Percentiles rank a stretch among this genome's conserved stretches.
Conservation (phyloP, 2,797 vertebrate species). For the Okamejei kenojei region DNA sequence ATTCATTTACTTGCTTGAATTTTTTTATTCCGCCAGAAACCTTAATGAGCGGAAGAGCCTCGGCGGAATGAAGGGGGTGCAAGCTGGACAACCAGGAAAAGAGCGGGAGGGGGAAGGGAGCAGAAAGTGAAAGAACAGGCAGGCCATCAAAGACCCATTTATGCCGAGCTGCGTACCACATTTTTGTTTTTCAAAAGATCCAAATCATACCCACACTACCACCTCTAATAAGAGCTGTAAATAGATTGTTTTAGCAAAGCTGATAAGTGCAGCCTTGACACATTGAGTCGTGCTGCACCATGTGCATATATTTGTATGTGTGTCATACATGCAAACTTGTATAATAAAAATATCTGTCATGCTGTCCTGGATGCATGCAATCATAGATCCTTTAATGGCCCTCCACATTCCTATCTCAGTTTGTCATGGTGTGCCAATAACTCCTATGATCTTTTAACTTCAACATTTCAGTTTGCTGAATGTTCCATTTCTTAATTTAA, state of each 20-base stretch:
- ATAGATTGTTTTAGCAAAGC: not conserved
- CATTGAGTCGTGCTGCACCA: not conserved
- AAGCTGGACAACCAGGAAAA: not conserved
- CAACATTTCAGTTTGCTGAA: not conserved
- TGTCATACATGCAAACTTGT: not conserved
- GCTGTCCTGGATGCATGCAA: not conserved
- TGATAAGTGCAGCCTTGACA: not conserved
- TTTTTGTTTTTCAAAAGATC: not conserved
- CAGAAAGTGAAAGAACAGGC: not conserved
- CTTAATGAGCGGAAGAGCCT: not conserved
- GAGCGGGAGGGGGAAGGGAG: not conserved
- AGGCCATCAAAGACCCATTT: not conserved
- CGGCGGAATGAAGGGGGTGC: not conserved
- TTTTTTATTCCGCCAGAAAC: not conserved
- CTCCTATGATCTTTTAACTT: not conserved
- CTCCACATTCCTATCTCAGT: not conserved
- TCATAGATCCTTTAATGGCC: not conserved
- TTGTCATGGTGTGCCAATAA: not conserved
- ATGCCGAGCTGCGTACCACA: not conserved
- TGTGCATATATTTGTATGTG: conserved; percentile 12
- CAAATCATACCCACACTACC: not conserved
- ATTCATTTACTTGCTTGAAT: conserved; percentile 11
- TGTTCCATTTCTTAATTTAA: conserved; percentile 4
- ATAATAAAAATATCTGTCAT: not conserved
- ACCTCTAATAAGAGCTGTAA: not conserved